Percentiles rank a stretch among this genome's conserved stretches.
phyloP scores from a whole-genome alignment of 2,888 invertebrate species.

The Cheilosia vulpina region DNA sequence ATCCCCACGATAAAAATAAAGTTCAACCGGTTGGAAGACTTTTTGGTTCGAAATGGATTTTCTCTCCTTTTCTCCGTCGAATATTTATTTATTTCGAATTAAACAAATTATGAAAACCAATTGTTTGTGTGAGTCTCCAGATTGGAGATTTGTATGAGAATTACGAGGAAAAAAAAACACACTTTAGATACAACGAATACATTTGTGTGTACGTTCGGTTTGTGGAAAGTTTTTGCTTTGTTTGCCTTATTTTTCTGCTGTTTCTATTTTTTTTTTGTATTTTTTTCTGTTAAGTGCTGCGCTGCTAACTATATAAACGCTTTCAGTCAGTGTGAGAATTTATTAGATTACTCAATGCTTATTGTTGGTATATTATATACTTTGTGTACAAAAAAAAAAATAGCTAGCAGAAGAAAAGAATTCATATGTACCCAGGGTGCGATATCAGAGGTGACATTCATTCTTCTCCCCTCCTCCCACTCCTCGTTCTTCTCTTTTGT shows the following conservation, averaged over 20 bases:
- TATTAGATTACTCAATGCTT: conserved; percentile 73
- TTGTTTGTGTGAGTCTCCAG: conserved; percentile 60
- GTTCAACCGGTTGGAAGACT: conserved; percentile 66
- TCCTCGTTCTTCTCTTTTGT: conserved; percentile 42
- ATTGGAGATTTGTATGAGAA: conserved; percentile 42
- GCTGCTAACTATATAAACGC: conserved; percentile 63
- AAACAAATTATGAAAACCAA: conserved; percentile 65
- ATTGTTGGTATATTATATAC: conserved; percentile 72
- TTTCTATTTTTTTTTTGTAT: conserved; percentile 16
- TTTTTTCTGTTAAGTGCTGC: conserved; percentile 58
- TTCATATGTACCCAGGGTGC: conserved; percentile 69
- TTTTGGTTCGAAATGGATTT: conserved; percentile 48
- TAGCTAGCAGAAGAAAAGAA: conserved; percentile 51
- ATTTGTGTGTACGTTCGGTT: conserved; percentile 54
- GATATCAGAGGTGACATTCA: conserved; percentile 75
- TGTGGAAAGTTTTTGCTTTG: conserved; percentile 70
- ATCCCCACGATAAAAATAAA: conserved; percentile 63
- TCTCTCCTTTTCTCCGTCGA: conserved; percentile 27
- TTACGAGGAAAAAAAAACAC: conserved; percentile 26
- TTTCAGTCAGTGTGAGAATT: conserved; percentile 70
- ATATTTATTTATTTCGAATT: conserved; percentile 63
- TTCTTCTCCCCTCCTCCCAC: conserved; percentile 50
- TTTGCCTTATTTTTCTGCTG: conserved; percentile 44
- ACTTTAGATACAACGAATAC: conserved; percentile 56
- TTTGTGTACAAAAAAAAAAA: conserved; percentile 41